Base-by-base conservation (phyloP, 2,113 vertebrate species). In the Clinocottus analis region DNA sequence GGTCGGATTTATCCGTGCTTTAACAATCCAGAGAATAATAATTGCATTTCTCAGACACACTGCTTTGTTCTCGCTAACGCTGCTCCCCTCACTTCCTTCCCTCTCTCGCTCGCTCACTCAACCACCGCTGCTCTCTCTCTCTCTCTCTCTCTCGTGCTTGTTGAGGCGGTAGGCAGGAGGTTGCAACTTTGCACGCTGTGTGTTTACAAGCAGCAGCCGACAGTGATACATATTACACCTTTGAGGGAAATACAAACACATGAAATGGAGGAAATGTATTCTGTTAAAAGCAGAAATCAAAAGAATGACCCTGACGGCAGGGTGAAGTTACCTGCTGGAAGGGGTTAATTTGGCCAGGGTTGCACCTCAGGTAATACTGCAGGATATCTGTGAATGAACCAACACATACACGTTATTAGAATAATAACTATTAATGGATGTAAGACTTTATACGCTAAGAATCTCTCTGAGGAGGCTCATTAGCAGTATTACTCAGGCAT, bases 361-460 rank as follows among this genome's bases (percentile, higher is more conserved):
- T 95, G 78, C 97, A 99, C 82, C 87, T 94, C 73, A 98, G 94
- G 89, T 99, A 99, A 90, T 99, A 97, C 83, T 96, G 96, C 83
- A 98, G 89, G 62, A 94, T 97, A 82, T 97, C 97, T 99, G 91
- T 0, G 6, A 83, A 87, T 0, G 60, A 14, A 64, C 2, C 25
- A 41, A 58, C 2, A 64, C 25, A 80, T 58, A 29, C 7, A 73
- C 12, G 68, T 59, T 19, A 82, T 33, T 4, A 25, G 1, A 41
- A 68, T 47, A 10, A 12, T 64, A 12, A 77, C 23, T 41, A 19
- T 51, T 3, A n/a, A n/a, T 56, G 19, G 27, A 66, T 0, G 21
- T 27, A 49, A 49, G 27, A 45, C 33, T 63, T 37, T 72, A 11
- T 16, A 37, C 41, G 12, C 19, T 2, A 10, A 60, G 65, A 17